Evolutionary conservation across 2,888 invertebrate genomes (phyloP), one percentile per base, ranked within the genome.

Genomic region (Cartodere bifasciata): DNA sequence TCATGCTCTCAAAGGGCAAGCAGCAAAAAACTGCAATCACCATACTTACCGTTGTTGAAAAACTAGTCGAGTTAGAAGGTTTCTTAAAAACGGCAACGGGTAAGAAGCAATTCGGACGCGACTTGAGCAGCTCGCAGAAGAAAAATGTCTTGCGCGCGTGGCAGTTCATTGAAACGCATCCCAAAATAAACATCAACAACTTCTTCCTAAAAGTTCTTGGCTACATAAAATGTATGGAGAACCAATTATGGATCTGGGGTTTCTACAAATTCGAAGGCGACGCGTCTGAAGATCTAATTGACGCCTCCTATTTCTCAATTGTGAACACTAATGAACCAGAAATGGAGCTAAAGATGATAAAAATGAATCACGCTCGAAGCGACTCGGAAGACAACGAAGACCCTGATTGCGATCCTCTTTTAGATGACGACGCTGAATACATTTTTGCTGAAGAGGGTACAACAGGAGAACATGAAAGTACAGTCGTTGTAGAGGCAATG

Each of bases 241-340:
- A 56, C 35, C 58, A 58, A 41, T 34, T 58, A 23, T 58, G 58
- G 57, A 57, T 58, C 32, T 58, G 58, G 58, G 58, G 58, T 7
- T 56, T 53, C 32, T 58, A 58, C 38, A 38, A 55, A 16, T 55
- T 46, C 30, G 27, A 26, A 29, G 53, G 52, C 2, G 48, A 47
- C 4, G 38, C 40, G 6, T 45, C 45, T 13, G 55, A 56, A 17
- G 46, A 49, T 25, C 36, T 57, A 11, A 56, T 57, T n/a, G 49
- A 51, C 28, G 53, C 52, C 4, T 31, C 42, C 2, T 52, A 54
- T 38, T 56, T 55, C 34, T 50, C 49, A 0, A 46, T 50, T 26
- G 35, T 43, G 3, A 37, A 30, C 16, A 27, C 31, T 4, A 34
- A 41, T 14, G 34, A 41, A 9, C 3, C 16, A 10, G 36, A 35